Percentiles rank a stretch among this genome's conserved stretches.
phyloP scores from a whole-genome alignment of 2,797 vertebrate genomes.

The Microchirus variegatus region DNA sequence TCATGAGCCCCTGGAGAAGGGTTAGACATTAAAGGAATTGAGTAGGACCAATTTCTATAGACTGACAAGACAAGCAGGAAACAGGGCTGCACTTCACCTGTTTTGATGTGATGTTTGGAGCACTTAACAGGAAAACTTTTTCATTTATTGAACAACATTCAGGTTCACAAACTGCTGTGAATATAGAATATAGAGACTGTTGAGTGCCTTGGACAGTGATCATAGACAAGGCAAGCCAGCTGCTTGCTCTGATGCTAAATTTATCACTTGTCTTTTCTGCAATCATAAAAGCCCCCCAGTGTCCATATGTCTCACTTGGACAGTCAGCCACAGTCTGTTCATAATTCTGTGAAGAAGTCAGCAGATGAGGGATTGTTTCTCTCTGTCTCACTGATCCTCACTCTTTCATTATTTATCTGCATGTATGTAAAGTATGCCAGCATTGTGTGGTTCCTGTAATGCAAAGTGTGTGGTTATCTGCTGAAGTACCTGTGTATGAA shows the following conservation, averaged over 20 bases:
- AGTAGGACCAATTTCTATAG: slow-evolving; percentile 50
- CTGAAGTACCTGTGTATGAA: slow-evolving; percentile 93
- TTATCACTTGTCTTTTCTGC: slow-evolving; percentile 57
- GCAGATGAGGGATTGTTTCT: slow-evolving; percentile 20
- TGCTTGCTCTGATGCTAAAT: slow-evolving; percentile 50
- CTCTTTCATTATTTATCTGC: background rate
- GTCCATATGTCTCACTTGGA: slow-evolving; percentile 57
- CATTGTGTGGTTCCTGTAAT: slow-evolving; percentile 13
- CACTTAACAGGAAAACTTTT: slow-evolving; percentile 8
- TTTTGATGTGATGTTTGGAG: slow-evolving; percentile 25
- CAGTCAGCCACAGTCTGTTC: slow-evolving; percentile 12
- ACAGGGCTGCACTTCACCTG: slow-evolving; percentile 31
- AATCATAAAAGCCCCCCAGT: slow-evolving; percentile 42
- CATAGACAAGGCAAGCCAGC: slow-evolving; percentile 59
- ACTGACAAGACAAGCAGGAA: slow-evolving; percentile 25
- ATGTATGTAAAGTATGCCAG: background rate
- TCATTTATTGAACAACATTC: slow-evolving; percentile 5
- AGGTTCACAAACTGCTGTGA: slow-evolving; percentile 20
- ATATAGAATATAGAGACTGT: slow-evolving; percentile 21
- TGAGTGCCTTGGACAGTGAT: slow-evolving; percentile 51
- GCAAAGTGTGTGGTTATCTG: slow-evolving; percentile 12
- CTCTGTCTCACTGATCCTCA: slow-evolving; percentile 4
- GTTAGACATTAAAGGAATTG: slow-evolving; percentile 67
- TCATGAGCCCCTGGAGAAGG: slow-evolving; percentile 40
- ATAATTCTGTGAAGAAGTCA: slow-evolving; percentile 25